phyloP scores from a whole-genome alignment of 1,140 invertebrate species.

The Araneus ventricosus region DNA sequence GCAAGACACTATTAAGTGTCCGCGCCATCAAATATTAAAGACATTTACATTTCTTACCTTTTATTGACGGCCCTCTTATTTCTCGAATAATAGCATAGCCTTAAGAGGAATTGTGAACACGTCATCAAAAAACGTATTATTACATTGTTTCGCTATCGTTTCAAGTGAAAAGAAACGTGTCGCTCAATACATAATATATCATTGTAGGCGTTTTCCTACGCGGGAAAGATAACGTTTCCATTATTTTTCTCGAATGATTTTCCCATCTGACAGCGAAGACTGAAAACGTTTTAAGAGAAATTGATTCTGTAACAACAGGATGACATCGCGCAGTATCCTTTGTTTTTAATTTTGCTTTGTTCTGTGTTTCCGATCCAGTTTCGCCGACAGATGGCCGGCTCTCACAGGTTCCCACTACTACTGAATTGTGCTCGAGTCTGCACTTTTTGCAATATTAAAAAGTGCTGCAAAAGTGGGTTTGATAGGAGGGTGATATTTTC shows the following conservation, averaged over 20 bases:
- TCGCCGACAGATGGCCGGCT: slow-evolving; percentile 36
- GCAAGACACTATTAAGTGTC: slow-evolving; percentile 21
- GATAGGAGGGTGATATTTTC: neutral
- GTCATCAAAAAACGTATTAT: slow-evolving; percentile 64
- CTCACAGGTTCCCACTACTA: slow-evolving; percentile 26
- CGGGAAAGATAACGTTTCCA: slow-evolving; percentile 68
- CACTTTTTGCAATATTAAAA: slow-evolving; percentile 22
- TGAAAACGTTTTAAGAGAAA: slow-evolving; percentile 69
- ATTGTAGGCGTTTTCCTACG: slow-evolving; percentile 49
- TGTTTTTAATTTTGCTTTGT: slow-evolving; percentile 71
- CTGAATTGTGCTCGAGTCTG: slow-evolving; percentile 24
- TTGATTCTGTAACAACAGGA: slow-evolving; percentile 60
- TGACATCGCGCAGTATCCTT: slow-evolving; percentile 19
- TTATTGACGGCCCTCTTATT: slow-evolving; percentile 20
- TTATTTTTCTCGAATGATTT: slow-evolving; percentile 70
- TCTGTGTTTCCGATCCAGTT: slow-evolving; percentile 55
- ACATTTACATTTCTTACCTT: slow-evolving; percentile 50
- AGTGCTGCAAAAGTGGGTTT: neutral
- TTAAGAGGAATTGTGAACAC: slow-evolving; percentile 55
- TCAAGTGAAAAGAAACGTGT: slow-evolving; percentile 67
- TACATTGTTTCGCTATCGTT: slow-evolving; percentile 65
- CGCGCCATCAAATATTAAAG: slow-evolving; percentile 56
- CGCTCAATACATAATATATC: slow-evolving; percentile 63
- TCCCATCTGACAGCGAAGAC: slow-evolving; percentile 65
- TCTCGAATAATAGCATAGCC: slow-evolving; percentile 45